Base-by-base conservation (phyloP, 2,113 vertebrate species). In the Pantherophis guttatus region DNA sequence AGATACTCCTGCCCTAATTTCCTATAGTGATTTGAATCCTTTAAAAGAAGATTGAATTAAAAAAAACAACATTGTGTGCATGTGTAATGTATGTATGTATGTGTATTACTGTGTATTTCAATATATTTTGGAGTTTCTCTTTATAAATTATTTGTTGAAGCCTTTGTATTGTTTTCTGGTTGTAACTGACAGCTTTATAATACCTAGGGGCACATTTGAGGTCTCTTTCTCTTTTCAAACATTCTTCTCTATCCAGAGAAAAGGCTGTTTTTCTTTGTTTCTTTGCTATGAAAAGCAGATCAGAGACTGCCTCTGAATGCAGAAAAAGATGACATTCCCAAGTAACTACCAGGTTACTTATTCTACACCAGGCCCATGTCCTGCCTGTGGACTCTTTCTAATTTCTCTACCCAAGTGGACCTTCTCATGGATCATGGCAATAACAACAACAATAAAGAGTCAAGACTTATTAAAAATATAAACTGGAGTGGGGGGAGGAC, bases 131-230 rank as follows among this genome's bases (percentile, higher is more conserved):
- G 75, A 75, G 92, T 96, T 96, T 96, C 88, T 95, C 52, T 90
- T 95, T 89, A 94, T 94, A 95, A 95, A 96, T 97, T 97, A 96
- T 97, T 96, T 96, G 96, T 97, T 97, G 93, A 92, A 94, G 94
- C 50, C 95, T 96, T 97, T 97, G 96, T 95, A 96, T 96, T 97
- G 93, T 96, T 97, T 97, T 97, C 94, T 94, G 91, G 93, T 94
- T 96, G 96, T 98, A 98, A 98, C 96, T 98, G 98, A 97, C 98
- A 98, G 97, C 96, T 97, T 97, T 97, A 97, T 97, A 97, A 96
- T 97, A 97, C 95, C 94, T 89, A 95, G 95, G 97, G 96, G 96
- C 96, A 97, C 94, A 95, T 97, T 97, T 98, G 97, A 97, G 96
- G 95, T 98, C 97, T 98, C 95, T 97, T 97, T 98, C 95, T 96